Evolutionary conservation across 2,797 vertebrate species (phyloP).

Genomic region (Thripadectes ignobilis): DNA sequence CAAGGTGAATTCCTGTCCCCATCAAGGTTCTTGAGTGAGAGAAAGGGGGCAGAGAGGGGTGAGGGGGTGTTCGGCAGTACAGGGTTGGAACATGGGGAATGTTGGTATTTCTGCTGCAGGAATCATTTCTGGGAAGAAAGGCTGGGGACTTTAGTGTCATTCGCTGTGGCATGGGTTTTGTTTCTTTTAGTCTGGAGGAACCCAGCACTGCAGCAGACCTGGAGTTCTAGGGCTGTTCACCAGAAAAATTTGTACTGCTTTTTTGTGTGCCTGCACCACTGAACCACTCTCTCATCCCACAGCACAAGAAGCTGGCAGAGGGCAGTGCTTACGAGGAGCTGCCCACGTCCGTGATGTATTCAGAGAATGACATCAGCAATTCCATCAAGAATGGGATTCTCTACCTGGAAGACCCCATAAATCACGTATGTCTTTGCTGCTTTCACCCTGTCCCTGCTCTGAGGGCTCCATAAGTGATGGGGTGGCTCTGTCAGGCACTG

Average conservation of each 20-base stretch:
- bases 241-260: not conserved
- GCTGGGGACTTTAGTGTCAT: not conserved
- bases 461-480: rapidly evolving
- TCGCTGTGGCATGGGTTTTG: not conserved
- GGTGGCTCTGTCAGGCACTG: not conserved
- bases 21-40: not conserved
- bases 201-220: not conserved
- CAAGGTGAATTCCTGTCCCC: constrained; percentile 80
- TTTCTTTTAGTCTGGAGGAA: not conserved
- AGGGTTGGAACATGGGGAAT: not conserved
- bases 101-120: not conserved
- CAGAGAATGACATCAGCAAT: constrained; percentile 98
- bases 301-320: constrained; percentile 99
- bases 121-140: not conserved
- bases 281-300: not conserved
- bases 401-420: constrained; percentile 96
- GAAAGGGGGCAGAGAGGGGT: not conserved
- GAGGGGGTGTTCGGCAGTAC: not conserved
- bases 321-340: constrained; percentile 97
- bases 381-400: constrained; percentile 98
- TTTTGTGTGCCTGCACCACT: not conserved
- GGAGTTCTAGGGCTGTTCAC: not conserved
- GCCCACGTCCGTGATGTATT: constrained; percentile 90
- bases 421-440: constrained; percentile 80
- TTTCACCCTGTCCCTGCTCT: not conserved